phyloP scores from a whole-genome alignment of 2,888 invertebrate genomes.

The Allacma fusca region DNA sequence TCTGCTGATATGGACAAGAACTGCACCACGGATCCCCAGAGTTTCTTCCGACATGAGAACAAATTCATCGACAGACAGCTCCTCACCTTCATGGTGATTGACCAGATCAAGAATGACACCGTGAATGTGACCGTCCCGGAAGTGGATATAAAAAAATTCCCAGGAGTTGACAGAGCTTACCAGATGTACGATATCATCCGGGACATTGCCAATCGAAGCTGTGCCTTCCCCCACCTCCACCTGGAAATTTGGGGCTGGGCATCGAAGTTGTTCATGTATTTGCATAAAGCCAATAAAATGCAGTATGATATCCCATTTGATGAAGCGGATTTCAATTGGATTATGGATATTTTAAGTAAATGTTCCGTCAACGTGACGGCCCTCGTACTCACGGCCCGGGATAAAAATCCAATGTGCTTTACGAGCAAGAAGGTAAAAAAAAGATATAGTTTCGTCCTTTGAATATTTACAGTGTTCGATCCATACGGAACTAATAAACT shows the following conservation, averaged over 20 bases:
- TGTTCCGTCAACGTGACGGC: constrained; percentile 39
- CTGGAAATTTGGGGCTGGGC: constrained; percentile 16
- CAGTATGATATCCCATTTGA: constrained; percentile 51
- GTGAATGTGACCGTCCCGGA: not conserved
- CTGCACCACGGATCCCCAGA: constrained; percentile 27
- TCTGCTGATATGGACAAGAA: constrained; percentile 16
- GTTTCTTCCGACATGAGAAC: constrained; percentile 30
- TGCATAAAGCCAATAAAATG: constrained; percentile 54
- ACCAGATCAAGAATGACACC: not conserved
- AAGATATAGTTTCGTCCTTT: no score
- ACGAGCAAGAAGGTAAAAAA: not conserved
- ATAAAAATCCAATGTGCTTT: not conserved
- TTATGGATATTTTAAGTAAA: constrained; percentile 49
- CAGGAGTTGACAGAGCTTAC: not conserved
- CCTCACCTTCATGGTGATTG: constrained; percentile 10
- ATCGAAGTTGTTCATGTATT: constrained; percentile 47
- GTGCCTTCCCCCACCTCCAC: not conserved
- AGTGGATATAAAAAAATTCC: not conserved
- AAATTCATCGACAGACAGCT: constrained; percentile 32
- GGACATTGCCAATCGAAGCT: constrained; percentile 10
- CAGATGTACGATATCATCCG: constrained; percentile 11
- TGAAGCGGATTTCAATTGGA: constrained; percentile 52
- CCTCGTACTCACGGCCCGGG: not conserved
- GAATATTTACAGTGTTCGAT: no score
- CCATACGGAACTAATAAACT: no score